Conservation (phyloP, 2,888 invertebrate genomes). For the Callimorpha dominula region DNA sequence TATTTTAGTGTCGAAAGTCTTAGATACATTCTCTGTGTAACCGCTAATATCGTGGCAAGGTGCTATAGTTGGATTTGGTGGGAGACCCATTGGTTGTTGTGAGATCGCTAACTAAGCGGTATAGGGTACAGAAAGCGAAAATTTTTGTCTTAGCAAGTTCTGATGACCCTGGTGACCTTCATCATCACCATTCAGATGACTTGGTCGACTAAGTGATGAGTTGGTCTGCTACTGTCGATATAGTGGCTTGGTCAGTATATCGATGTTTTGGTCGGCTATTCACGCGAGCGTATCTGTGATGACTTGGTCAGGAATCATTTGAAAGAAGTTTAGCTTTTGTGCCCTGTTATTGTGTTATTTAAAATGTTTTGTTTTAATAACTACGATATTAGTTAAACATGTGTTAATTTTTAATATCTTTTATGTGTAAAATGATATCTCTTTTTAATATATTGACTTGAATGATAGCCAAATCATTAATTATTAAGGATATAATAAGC, state of each 20-base stretch:
- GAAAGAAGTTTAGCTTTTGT: neutral
- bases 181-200: too few relatives aligned
- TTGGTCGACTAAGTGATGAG: neutral
- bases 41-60: conserved; percentile 51
- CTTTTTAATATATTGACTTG: conserved; percentile 18
- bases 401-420: conserved; percentile 15
- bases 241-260: too few relatives aligned
- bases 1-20: conserved; percentile 11
- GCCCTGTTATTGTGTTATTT: conserved; percentile 6
- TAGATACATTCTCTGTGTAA: conserved; percentile 47
- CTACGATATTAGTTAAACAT: conserved; percentile 11
- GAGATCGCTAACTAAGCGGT: conserved; percentile 38
- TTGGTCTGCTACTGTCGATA: too few relatives aligned
- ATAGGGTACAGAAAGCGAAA: neutral
- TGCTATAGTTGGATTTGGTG: conserved; percentile 40
- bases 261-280: neutral
- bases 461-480: conserved; percentile 15
- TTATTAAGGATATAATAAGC: conserved; percentile 13
- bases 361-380: conserved; percentile 19
- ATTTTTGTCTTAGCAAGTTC: neutral
- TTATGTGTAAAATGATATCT: conserved; percentile 11
- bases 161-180: neutral
- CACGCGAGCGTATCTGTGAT: neutral
- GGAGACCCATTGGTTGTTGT: conserved; percentile 30
- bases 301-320: neutral